Evolutionary conservation across 2,797 vertebrate species (phyloP).

Genomic region (Xenentodon cancila): DNA sequence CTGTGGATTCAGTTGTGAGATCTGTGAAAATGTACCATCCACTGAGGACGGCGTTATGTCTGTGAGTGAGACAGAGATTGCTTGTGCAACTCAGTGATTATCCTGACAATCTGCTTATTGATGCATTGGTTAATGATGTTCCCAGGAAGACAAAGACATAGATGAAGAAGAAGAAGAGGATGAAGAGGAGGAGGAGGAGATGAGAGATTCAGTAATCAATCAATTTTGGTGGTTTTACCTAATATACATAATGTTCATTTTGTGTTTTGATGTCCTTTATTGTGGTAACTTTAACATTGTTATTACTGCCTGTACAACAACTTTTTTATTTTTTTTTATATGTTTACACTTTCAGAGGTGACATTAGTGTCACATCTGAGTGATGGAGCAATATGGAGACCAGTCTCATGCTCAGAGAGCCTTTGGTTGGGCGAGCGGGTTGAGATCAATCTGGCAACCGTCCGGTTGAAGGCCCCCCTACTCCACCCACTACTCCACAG

Average conservation of each 20-base stretch:
- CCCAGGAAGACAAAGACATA: slow-evolving; percentile 22
- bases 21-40: slow-evolving; percentile 48
- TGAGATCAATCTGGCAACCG: no score
- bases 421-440: no score
- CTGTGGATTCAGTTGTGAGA: slow-evolving; percentile 46
- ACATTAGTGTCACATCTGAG: no score
- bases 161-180: neutral
- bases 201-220: neutral
- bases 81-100: slow-evolving; percentile 39
- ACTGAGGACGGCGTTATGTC: slow-evolving; percentile 9
- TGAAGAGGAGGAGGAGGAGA: neutral
- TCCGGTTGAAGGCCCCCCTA: no score
- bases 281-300: no score
- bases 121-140: slow-evolving; percentile 36
- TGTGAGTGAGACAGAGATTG: slow-evolving; percentile 25
- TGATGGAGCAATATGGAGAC: no score
- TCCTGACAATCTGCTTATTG: slow-evolving; percentile 42
- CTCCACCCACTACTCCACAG: no score
- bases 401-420: no score
- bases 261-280: neutral
- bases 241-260: neutral
- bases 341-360: no score
- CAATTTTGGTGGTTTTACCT: neutral
- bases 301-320: no score
- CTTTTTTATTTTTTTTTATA: no score